phyloP scores from a whole-genome alignment of 2,888 invertebrate species.

The Epicampocera succincta region DNA sequence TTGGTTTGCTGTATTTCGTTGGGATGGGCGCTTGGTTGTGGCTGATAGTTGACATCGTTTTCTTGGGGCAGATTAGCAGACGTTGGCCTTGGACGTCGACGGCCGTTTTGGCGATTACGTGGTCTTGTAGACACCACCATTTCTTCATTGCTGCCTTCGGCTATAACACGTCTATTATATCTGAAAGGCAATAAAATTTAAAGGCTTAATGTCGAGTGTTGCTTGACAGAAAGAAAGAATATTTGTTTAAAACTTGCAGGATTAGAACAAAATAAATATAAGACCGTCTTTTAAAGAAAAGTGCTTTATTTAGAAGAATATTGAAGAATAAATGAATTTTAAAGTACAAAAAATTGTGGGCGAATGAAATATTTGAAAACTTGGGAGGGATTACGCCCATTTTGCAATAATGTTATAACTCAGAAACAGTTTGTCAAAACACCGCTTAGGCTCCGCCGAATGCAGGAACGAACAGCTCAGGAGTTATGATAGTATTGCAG shows the following conservation, averaged over 20 bases:
- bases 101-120: constrained; percentile 65
- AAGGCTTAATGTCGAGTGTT: background rate
- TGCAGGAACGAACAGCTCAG: no score
- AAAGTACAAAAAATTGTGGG: background rate
- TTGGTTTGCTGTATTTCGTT: constrained; percentile 68
- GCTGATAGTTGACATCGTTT: constrained; percentile 74
- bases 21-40: constrained; percentile 64
- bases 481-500: no score
- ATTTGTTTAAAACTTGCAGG: constrained; percentile 26
- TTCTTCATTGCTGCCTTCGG: constrained; percentile 77
- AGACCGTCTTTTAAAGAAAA: constrained; percentile 5
- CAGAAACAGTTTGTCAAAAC: no score
- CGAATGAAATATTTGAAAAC: background rate
- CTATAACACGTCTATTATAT: constrained; percentile 76
- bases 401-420: no score
- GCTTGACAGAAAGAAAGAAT: background rate
- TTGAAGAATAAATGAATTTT: background rate
- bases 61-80: constrained; percentile 67
- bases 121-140: constrained; percentile 74
- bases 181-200: constrained; percentile 68
- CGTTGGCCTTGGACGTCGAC: constrained; percentile 60
- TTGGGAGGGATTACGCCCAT: background rate
- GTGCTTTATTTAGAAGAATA: constrained; percentile 3
- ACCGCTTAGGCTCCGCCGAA: no score
- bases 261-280: background rate